These are phyloP conservation scores for Thecophora atra DNA, from an alignment of 2,888 invertebrate genomes.

Conservation along the genomic window DNA sequence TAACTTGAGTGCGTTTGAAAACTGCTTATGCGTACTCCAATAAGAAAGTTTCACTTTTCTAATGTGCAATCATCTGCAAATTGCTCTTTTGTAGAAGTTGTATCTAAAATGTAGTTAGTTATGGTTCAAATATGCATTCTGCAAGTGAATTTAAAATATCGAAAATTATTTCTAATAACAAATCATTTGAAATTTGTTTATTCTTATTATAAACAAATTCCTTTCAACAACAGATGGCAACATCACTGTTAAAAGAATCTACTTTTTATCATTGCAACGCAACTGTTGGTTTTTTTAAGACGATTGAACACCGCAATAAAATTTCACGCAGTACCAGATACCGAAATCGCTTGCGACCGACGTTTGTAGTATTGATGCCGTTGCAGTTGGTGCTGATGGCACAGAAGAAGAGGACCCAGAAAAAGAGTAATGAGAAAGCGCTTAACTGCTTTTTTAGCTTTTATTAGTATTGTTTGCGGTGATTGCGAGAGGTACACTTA, in stretches of 20 bases:
- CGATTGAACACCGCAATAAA: slow-evolving; percentile 1
- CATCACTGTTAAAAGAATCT: neutral
- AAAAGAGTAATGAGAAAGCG: neutral
- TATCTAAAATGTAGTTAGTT: too few species aligned
- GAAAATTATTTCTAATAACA: too few species aligned
- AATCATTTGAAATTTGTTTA: too few species aligned
- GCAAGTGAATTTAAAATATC: too few species aligned
- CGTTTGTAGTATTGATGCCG: slow-evolving; percentile 6
- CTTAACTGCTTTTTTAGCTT: neutral
- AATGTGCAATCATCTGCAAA: too few species aligned
- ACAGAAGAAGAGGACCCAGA: neutral
- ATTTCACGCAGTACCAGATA: slow-evolving; percentile 23
- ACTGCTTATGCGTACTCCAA: too few species aligned
- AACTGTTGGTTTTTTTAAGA: neutral
- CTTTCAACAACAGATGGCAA: neutral
- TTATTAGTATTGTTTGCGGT: neutral
- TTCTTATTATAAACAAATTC: neutral
- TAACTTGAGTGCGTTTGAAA: too few species aligned
- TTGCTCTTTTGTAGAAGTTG: too few species aligned
- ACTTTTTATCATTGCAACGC: neutral
- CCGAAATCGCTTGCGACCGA: neutral
- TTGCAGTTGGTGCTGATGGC: neutral
- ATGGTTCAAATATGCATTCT: too few species aligned
- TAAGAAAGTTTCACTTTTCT: too few species aligned
- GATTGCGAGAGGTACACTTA: neutral